Conservation (phyloP, 2,888 invertebrate genomes). For the Notodonta ziczac region DNA sequence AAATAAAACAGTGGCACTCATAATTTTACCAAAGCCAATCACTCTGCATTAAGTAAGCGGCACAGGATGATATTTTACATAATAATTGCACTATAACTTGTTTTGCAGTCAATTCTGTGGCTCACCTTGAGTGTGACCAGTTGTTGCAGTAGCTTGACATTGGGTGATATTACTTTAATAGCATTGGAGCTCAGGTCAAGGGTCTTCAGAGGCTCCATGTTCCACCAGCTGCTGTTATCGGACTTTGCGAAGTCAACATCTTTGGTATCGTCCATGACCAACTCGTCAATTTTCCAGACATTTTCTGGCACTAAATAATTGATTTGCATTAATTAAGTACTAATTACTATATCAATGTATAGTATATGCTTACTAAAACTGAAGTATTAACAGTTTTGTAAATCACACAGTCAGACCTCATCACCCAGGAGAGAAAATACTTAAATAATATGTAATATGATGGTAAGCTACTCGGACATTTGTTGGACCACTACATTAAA, state of each 20-base stretch:
- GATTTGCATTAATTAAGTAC: neutral
- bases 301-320: conserved; percentile 87
- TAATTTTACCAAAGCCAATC: no score
- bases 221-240: conserved; percentile 92
- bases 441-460: no score
- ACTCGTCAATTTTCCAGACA: conserved; percentile 89
- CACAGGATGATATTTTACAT: neutral
- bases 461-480: no score
- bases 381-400: no score
- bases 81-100: neutral
- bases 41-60: no score
- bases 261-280: conserved; percentile 85
- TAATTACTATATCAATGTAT: no score
- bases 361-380: no score
- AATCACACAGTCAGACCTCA: no score
- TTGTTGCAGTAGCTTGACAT: conserved; percentile 87
- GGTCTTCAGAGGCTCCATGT: conserved; percentile 89
- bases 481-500: no score
- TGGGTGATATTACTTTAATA: conserved; percentile 85
- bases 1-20: no score
- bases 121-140: conserved; percentile 89
- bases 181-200: conserved; percentile 92
- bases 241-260: conserved; percentile 85
- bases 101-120: conserved; percentile 16
- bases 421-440: no score